A percentile compares a stretch with the other conserved stretches of the same genome.
Evolutionary conservation across 2,113 vertebrate genomes (phyloP).

Genomic region (Vidua chalybeata): DNA sequence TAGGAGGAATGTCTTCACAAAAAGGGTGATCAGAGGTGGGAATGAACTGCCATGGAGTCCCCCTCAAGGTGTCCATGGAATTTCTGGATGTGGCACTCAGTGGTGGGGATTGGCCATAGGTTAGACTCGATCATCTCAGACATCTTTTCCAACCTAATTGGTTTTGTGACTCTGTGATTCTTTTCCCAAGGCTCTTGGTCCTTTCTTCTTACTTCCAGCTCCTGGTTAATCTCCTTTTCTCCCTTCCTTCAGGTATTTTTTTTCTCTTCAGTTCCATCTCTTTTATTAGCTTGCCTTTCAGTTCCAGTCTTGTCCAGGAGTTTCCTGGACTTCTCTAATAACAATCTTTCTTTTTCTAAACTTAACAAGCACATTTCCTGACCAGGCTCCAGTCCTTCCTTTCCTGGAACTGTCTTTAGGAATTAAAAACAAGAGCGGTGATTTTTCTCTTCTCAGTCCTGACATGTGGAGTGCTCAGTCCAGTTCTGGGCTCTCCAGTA

Average conservation of each 20-base stretch:
- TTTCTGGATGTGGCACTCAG: not conserved
- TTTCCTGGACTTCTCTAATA: not conserved
- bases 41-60: not conserved
- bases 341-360: not conserved
- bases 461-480: not conserved
- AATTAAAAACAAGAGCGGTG: not conserved
- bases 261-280: not conserved
- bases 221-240: not conserved
- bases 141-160: not conserved
- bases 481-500: not conserved
- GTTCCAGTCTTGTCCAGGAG: not conserved
- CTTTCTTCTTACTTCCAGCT: not conserved
- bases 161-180: not conserved
- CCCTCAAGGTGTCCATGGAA: not conserved
- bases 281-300: not conserved
- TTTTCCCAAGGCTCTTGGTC: not conserved
- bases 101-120: not conserved
- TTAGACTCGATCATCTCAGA: not conserved
- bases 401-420: not conserved
- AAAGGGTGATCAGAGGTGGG: not conserved
- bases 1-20: not conserved
- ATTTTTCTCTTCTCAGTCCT: not conserved
- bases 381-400: not conserved
- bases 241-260: not conserved
- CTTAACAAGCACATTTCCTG: not conserved